Evolutionary conservation across 2,113 vertebrate genomes (phyloP).

Genomic region (Hipposideros armiger): DNA sequence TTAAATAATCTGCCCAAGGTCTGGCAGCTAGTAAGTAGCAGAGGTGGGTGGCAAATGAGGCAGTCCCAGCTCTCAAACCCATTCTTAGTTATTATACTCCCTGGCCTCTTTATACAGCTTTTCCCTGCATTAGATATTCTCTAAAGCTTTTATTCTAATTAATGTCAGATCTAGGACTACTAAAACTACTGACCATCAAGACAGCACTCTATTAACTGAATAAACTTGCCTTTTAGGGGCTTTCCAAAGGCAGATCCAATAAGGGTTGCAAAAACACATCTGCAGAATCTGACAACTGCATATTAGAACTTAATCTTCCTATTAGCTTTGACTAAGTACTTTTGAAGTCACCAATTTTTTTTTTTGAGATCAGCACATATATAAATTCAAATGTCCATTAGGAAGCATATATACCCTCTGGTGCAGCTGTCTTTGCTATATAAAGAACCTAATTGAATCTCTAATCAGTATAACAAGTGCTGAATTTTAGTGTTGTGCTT

Average conservation of each 20-base stretch:
- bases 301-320: conserved; percentile 65
- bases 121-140: background rate
- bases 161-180: background rate
- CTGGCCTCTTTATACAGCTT: background rate
- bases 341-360: conserved; percentile 72
- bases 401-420: conserved; percentile 14
- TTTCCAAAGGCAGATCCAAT: background rate
- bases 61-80: background rate
- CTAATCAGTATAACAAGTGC: background rate
- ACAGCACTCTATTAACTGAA: background rate
- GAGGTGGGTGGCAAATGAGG: background rate
- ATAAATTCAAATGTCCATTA: conserved; percentile 80
- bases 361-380: conserved; percentile 76
- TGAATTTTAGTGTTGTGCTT: conserved; percentile 69
- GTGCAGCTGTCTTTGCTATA: conserved; percentile 85
- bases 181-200: background rate
- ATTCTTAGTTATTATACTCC: background rate
- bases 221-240: background rate
- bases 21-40: background rate
- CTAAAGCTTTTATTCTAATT: background rate
- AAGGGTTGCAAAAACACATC: background rate
- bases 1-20: background rate
- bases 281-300: background rate
- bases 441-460: conserved; percentile 76
- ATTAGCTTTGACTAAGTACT: conserved; percentile 59